These are phyloP conservation scores for Metallyticus violacea DNA, from an alignment of 2,888 invertebrate genomes.

Conservation along the genomic window DNA sequence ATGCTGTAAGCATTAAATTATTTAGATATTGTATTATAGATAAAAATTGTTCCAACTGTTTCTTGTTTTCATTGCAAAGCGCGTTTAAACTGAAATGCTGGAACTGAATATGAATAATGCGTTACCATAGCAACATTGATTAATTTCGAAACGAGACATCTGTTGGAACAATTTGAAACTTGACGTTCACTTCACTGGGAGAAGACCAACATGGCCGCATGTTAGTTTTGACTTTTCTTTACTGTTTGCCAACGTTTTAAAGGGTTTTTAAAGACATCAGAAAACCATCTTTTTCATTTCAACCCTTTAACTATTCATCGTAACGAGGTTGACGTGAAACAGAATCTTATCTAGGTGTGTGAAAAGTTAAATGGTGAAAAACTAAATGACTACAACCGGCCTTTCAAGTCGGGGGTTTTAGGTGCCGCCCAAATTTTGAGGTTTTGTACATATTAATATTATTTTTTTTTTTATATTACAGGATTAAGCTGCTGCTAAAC, in stretches of 20 bases:
- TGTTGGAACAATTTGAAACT: background rate
- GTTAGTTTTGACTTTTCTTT: slow-evolving; percentile 72
- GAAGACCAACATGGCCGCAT: slow-evolving; percentile 75
- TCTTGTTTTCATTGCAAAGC: background rate
- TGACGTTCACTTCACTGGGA: slow-evolving; percentile 14
- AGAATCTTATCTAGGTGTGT: slow-evolving; percentile 38
- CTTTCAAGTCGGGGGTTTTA: background rate
- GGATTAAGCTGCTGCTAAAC: slow-evolving; percentile 45
- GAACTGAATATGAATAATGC: background rate
- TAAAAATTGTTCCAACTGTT: background rate
- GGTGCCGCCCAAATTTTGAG: background rate
- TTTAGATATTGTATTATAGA: background rate
- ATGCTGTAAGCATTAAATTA: background rate
- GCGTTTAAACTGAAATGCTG: background rate
- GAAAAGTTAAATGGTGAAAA: background rate
- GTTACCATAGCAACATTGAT: slow-evolving; percentile 28
- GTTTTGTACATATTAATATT: background rate
- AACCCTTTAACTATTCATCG: slow-evolving; percentile 5
- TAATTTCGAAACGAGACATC: background rate
- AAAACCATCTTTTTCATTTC: slow-evolving; percentile 43
- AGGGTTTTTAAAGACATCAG: slow-evolving; percentile 49
- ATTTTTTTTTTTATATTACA: slow-evolving; percentile 30
- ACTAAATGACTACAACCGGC: background rate
- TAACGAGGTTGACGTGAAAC: slow-evolving; percentile 41
- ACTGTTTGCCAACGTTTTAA: slow-evolving; percentile 70